phyloP scores from a whole-genome alignment of 2,888 invertebrate genomes.

The Drosophila birchii region DNA sequence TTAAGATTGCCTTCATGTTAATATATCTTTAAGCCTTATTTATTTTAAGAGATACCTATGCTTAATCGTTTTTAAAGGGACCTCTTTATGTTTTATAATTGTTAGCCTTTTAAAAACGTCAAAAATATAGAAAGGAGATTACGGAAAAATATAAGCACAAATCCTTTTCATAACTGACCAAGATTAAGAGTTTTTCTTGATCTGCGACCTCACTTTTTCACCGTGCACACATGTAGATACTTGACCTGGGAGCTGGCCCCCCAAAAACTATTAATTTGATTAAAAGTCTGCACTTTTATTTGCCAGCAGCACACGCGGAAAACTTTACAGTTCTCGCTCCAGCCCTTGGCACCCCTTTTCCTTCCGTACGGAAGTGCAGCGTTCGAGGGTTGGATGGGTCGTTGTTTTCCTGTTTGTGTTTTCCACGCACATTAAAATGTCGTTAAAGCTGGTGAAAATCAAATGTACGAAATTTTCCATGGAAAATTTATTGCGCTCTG shows the following conservation, averaged over 20 bases:
- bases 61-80: too few species aligned
- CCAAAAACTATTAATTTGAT: slow-evolving; percentile 73
- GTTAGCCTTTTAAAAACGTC: neutral
- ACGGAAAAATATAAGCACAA: too few species aligned
- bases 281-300: slow-evolving; percentile 74
- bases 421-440: slow-evolving; percentile 78
- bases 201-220: neutral
- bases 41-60: too few species aligned
- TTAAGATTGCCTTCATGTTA: rapidly evolving
- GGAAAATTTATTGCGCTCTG: slow-evolving; percentile 66
- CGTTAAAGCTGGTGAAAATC: slow-evolving; percentile 78
- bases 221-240: slow-evolving; percentile 25
- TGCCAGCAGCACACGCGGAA: slow-evolving; percentile 54
- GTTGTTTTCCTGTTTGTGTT: slow-evolving; percentile 57
- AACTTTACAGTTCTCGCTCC: slow-evolving; percentile 35
- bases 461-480: slow-evolving; percentile 75
- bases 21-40: neutral
- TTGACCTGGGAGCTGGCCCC: slow-evolving; percentile 37
- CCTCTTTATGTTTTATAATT: too few species aligned
- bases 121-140: too few species aligned
- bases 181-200: neutral
- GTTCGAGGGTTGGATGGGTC: slow-evolving; percentile 12
- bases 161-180: too few species aligned
- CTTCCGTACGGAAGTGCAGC: slow-evolving; percentile 31
- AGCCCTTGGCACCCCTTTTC: neutral